These are phyloP conservation scores for Cossypha caffra DNA, from an alignment of 2,797 vertebrate genomes.

Conservation along the genomic window DNA sequence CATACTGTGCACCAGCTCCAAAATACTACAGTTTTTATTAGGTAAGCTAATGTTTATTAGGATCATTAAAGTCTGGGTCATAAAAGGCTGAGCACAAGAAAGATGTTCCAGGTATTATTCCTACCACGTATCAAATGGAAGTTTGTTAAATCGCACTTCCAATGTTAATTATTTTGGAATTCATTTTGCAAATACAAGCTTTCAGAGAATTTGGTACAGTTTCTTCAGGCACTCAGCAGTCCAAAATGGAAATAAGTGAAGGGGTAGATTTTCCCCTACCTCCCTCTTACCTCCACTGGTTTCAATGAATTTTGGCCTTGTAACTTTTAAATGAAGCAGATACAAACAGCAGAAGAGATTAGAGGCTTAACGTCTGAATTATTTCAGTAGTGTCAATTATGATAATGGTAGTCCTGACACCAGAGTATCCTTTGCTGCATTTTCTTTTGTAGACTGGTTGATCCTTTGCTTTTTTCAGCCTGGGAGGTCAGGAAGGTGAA, in stretches of 20 bases:
- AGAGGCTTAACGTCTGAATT: constrained; percentile 35
- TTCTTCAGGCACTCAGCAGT: not conserved
- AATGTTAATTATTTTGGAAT: constrained; percentile 18
- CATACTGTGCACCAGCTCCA: constrained; percentile 61
- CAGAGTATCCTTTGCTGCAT: not conserved
- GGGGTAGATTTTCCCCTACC: not conserved
- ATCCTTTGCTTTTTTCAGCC: constrained; percentile 10
- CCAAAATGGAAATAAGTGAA: not conserved
- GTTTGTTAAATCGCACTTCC: not conserved
- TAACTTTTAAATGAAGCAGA: constrained; percentile 23
- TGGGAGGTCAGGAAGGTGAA: constrained; percentile 38
- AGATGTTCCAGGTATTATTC: constrained; percentile 33
- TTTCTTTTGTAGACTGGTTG: constrained; percentile 2
- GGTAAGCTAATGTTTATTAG: constrained; percentile 81
- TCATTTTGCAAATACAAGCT: not conserved
- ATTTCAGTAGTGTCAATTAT: constrained; percentile 5
- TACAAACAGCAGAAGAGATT: constrained; percentile 30
- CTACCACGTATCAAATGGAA: not conserved
- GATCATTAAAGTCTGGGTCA: constrained; percentile 73
- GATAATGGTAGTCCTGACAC: constrained; percentile 17
- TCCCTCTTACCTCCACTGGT: not conserved
- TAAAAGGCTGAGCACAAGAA: constrained; percentile 62
- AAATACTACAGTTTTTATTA: constrained; percentile 77
- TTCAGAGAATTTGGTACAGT: not conserved
- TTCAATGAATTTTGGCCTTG: constrained; percentile 15